phyloP scores from a whole-genome alignment of 1,140 invertebrate genomes.

The Micrasema minimum region DNA sequence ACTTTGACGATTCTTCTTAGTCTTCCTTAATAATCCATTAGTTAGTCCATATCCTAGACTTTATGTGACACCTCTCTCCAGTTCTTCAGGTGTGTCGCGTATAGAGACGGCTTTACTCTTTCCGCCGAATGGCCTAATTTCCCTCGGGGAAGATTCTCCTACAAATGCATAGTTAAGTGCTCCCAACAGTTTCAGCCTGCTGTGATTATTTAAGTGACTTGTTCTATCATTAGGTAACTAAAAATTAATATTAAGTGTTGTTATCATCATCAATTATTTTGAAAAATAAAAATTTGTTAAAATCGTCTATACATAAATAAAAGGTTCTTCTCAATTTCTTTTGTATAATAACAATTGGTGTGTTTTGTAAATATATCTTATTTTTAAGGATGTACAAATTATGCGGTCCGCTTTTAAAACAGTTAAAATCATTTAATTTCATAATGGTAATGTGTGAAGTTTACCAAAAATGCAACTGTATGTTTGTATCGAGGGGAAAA shows the following conservation, averaged over 20 bases:
- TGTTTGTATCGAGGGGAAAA: too few relatives aligned
- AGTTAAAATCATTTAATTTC: too few relatives aligned
- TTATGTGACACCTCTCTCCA: too few relatives aligned
- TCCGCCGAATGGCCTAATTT: conserved; percentile 39
- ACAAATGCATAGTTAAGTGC: conserved; percentile 19
- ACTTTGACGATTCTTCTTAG: conserved; percentile 7
- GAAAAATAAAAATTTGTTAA: conserved; percentile 38
- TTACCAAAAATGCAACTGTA: too few relatives aligned
- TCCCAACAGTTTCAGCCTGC: conserved; percentile 41
- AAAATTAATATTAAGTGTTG: conserved; percentile 45
- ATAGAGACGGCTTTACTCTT: conserved; percentile 31
- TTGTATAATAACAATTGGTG: conserved; percentile 31
- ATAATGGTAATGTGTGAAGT: too few relatives aligned
- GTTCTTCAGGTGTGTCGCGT: too few relatives aligned
- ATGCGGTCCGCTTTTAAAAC: conserved; percentile 2
- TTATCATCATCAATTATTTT: conserved; percentile 46
- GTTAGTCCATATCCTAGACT: too few relatives aligned
- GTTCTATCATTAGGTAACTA: conserved; percentile 41
- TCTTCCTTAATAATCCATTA: conserved; percentile 7
- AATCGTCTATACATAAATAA: conserved; percentile 28
- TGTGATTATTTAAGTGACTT: conserved; percentile 48
- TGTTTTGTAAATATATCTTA: conserved; percentile 43
- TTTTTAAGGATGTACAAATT: conserved; percentile 30
- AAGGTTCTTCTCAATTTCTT: conserved; percentile 33
- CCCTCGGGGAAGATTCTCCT: conserved; percentile 17